Evolutionary conservation across 2,888 invertebrate genomes (phyloP).

Genomic region (Tethea ocularis): DNA sequence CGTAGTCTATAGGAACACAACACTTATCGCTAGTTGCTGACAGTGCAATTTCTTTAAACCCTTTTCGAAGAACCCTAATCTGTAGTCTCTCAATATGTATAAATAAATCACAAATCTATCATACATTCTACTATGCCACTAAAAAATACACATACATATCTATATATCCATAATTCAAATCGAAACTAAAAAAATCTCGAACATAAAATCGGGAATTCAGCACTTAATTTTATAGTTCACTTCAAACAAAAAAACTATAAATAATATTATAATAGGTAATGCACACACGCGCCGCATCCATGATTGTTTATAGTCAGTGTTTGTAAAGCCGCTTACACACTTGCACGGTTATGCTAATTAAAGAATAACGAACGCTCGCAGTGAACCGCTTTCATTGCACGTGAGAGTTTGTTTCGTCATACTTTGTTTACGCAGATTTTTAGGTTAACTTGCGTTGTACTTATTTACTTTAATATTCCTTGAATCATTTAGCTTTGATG

Average conservation of each 20-base stretch:
- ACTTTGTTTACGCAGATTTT: conserved; percentile 13
- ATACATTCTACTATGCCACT: no score
- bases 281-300: conserved; percentile 34
- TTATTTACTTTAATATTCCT: not conserved
- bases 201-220: not conserved
- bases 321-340: conserved; percentile 12
- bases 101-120: no score
- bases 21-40: no score
- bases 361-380: conserved; percentile 33
- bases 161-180: conserved; percentile 12
- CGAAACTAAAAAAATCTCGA: conserved; percentile 20
- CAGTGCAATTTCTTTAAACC: no score
- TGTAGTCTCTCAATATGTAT: no score
- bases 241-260: conserved; percentile 17
- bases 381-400: conserved; percentile 21
- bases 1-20: no score
- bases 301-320: conserved; percentile 23
- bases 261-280: conserved; percentile 22
- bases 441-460: not conserved
- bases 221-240: conserved; percentile 1
- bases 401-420: conserved; percentile 20
- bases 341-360: conserved; percentile 26
- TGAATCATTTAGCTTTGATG: not conserved
- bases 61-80: no score
- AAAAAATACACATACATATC: not conserved